Conservation (phyloP, 1,140 invertebrate genomes). For the Drosophila pruinosa region DNA sequence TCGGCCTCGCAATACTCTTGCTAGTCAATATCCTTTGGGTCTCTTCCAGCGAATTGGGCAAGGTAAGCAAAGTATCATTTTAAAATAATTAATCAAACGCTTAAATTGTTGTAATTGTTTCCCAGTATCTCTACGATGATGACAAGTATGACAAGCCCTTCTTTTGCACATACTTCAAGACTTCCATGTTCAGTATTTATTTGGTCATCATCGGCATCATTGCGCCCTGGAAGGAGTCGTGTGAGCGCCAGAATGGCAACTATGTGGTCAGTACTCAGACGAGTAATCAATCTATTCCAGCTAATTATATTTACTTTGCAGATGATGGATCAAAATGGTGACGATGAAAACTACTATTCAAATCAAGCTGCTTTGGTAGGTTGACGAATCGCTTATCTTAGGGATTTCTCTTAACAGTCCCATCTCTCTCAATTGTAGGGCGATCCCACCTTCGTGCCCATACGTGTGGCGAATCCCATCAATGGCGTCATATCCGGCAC, state of each 20-base stretch:
- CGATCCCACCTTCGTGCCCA: conserved; percentile 92
- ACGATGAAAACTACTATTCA: conserved; percentile 87
- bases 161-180: conserved; percentile 94
- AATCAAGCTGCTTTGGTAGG: conserved; percentile 67
- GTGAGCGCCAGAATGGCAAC: conserved; percentile 85
- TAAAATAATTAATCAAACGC: not conserved
- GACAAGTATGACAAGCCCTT: conserved; percentile 93
- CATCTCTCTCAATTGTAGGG: conserved; percentile 84
- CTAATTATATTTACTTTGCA: conserved; percentile 41
- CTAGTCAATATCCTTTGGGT: conserved; percentile 95
- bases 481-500: conserved; percentile 86
- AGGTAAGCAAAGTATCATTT: conserved; percentile 84
- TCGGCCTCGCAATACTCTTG: conserved; percentile 90
- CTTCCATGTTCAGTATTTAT: conserved; percentile 93
- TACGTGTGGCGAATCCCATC: conserved; percentile 86
- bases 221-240: conserved; percentile 92
- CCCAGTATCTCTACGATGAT: conserved; percentile 93
- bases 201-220: conserved; percentile 91
- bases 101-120: too few relatives aligned
- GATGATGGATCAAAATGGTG: conserved; percentile 87
- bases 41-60: conserved; percentile 91
- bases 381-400: too few relatives aligned
- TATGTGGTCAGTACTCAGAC: conserved; percentile 84
- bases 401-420: not conserved
- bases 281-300: not conserved